Conservation (phyloP, 2,888 invertebrate species). For the Tridacna gigas region DNA sequence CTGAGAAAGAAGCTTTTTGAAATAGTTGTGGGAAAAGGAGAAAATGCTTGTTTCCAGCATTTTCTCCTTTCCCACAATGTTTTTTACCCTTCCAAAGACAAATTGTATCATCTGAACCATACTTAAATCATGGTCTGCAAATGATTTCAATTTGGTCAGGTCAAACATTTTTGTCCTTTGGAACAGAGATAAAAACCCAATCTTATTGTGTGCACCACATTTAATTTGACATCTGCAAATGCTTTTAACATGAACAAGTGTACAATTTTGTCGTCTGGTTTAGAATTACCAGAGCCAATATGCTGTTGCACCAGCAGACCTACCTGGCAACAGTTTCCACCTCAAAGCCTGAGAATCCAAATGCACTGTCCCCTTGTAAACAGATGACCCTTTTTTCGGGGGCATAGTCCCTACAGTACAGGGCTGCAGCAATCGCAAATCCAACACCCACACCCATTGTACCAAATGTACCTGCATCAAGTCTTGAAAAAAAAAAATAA, state of each 20-base stretch:
- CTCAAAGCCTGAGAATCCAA: constrained; percentile 99
- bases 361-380: constrained; percentile 98
- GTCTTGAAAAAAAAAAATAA: constrained; percentile 85
- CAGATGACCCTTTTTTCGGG: constrained; percentile 94
- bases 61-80: too few species aligned
- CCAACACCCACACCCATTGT: constrained; percentile 98
- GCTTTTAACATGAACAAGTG: too few species aligned
- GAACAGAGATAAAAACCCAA: too few species aligned
- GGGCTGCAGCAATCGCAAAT: constrained; percentile 95
- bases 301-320: neutral
- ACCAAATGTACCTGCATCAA: constrained; percentile 98
- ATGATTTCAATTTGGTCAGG: too few species aligned
- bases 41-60: neutral
- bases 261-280: too few species aligned
- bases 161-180: too few species aligned
- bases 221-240: too few species aligned
- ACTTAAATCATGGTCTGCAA: too few species aligned
- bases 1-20: neutral
- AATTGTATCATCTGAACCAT: too few species aligned
- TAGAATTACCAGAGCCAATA: too few species aligned
- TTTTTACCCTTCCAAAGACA: too few species aligned
- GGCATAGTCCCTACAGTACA: constrained; percentile 93
- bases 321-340: constrained; percentile 95
- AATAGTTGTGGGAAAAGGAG: neutral
- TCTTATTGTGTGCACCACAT: too few species aligned